Conservation (phyloP, 2,113 vertebrate genomes). For the Petaurus breviceps region DNA sequence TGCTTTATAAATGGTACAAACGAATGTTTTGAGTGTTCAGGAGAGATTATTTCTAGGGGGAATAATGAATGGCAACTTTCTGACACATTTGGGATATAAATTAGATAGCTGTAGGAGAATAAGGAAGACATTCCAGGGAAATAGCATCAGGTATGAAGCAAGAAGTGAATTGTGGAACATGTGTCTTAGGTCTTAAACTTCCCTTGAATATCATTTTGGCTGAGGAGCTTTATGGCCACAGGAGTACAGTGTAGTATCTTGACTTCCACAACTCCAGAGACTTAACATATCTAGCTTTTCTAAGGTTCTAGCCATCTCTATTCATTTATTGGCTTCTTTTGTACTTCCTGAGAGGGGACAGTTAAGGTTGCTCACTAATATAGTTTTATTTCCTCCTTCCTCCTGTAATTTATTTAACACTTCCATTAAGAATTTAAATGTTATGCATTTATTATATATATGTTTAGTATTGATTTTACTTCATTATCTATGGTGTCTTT, state of each 20-base stretch:
- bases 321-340: neutral
- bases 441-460: neutral
- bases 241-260: neutral
- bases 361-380: neutral
- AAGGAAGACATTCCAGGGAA: neutral
- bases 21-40: neutral
- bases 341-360: neutral
- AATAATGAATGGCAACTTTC: neutral
- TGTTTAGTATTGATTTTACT: neutral
- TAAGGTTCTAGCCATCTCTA: neutral
- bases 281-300: neutral
- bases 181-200: neutral
- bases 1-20: neutral
- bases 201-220: neutral
- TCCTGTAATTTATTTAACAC: neutral
- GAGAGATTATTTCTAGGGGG: neutral
- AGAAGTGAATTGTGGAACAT: neutral
- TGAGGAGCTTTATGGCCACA: neutral
- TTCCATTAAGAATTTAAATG: neutral
- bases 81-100: neutral
- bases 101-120: neutral
- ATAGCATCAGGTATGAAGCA: neutral
- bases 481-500: neutral
- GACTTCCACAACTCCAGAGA: no score
- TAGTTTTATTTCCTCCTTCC: neutral